These are phyloP conservation scores for Pseudotriccus pelzelni DNA, from an alignment of 2,797 vertebrate genomes.

Conservation along the genomic window DNA sequence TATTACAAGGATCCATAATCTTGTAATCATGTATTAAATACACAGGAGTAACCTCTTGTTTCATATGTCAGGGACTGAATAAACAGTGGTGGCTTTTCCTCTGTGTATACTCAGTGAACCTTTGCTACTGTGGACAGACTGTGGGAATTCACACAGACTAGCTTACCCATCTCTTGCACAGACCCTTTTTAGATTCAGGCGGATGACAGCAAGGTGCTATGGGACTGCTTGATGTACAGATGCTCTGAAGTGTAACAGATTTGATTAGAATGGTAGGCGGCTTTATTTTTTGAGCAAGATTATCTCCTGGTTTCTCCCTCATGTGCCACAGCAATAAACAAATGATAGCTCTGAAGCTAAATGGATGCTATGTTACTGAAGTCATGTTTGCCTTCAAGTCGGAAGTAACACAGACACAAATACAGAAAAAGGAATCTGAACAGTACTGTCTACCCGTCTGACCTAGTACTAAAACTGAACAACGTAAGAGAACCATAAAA, in stretches of 20 bases:
- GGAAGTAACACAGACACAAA: not conserved
- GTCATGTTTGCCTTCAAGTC: not conserved
- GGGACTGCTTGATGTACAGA: not conserved
- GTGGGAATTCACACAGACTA: not conserved
- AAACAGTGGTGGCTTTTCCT: not conserved
- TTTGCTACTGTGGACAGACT: not conserved
- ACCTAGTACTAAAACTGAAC: not conserved
- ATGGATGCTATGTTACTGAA: not conserved
- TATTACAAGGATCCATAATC: not conserved
- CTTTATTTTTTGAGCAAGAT: not conserved
- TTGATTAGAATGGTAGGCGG: not conserved
- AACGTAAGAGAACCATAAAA: not conserved
- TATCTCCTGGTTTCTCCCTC: not conserved
- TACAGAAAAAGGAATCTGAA: not conserved
- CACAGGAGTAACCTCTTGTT: not conserved
- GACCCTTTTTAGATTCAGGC: not conserved
- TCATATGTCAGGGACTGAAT: not conserved
- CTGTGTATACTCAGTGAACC: not conserved
- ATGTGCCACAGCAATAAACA: not conserved
- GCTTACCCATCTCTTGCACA: not conserved
- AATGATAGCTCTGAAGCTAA: not conserved
- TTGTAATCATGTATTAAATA: not conserved
- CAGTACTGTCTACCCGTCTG: not conserved
- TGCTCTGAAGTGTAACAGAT: not conserved
- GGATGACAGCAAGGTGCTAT: not conserved